A percentile compares a stretch with the other conserved stretches of the same genome.
Conservation (phyloP, 2,113 vertebrate genomes). For the Gavialis gangeticus region DNA sequence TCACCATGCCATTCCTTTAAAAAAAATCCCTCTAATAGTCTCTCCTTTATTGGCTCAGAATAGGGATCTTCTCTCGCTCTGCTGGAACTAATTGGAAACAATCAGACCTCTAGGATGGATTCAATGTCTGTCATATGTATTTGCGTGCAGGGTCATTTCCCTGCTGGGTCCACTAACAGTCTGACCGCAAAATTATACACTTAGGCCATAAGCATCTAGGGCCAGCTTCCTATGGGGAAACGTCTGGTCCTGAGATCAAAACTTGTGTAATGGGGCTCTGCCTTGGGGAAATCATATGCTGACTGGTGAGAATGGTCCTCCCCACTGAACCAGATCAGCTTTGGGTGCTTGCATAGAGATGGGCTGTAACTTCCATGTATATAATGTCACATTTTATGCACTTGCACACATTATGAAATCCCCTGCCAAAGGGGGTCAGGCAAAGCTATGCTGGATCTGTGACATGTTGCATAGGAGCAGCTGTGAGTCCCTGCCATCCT, state of each 20-base stretch:
- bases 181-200: neutral
- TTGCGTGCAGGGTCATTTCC: neutral
- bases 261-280: neutral
- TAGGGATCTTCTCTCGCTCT: neutral
- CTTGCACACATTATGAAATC: fast-evolving
- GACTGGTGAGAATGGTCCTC: neutral
- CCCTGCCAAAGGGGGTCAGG: too few species aligned
- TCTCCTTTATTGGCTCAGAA: constrained; percentile 34
- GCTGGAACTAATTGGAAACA: neutral
- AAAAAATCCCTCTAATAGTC: neutral
- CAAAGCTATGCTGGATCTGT: fast-evolving
- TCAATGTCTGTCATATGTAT: neutral
- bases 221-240: neutral
- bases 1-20: neutral
- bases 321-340: neutral
- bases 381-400: neutral
- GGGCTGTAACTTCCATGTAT: fast-evolving
- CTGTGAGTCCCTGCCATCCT: fast-evolving
- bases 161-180: neutral
- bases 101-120: neutral
- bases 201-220: neutral
- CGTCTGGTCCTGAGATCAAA: neutral
- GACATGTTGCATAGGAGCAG: fast-evolving
- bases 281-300: neutral
- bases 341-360: neutral